Base-by-base conservation (phyloP, 2,888 invertebrate genomes). In the Yponomeuta cagnagella region DNA sequence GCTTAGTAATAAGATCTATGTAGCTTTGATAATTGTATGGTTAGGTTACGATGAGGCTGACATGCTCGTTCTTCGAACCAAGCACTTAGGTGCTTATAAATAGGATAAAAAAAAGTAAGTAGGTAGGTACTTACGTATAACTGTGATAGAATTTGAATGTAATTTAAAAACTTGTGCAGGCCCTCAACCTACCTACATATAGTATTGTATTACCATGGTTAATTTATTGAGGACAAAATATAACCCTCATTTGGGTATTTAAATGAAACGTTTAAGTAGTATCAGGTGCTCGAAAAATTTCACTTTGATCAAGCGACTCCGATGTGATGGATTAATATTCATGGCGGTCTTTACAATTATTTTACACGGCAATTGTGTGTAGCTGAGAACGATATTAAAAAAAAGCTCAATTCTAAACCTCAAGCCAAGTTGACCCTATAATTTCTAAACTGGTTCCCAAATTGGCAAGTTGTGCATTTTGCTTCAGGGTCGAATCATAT, bases 361-460 rank as follows among this genome's bases (percentile, higher is more conserved):
- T 68, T 52, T 52, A 52, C 68, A 68, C 68, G 48, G 68, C 68
- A 68, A 68, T 68, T 52, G 68, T 52, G 23, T 52, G 31, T 43
- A 65, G 65, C 15, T 30, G 63, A 73, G 72, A 68, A 66, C 33
- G 65, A 43, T 70, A 31, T 72, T 67, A 72, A 78, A 80, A 23
- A 78, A 80, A 78, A 77, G 77, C 77, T 75, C 77, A 75, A 78
- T 82, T 67, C 71, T 85, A 84, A 58, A 84, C 82, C 82, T 81
- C 81, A 76, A 77, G 78, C 78, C 78, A 73, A 76, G 78, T 81
- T 87, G 85, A 86, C 90, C 90, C 89, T 92, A 88, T 92, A 92
- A 92, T 92, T 91, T 91, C 90, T 90, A 90, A 92, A 90, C 91
- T 81, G 88, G 91, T 90, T 90, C 83, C 83, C 78, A 91, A 91